Base-by-base conservation (phyloP, 2,113 vertebrate species). In the Apodemus sylvaticus region DNA sequence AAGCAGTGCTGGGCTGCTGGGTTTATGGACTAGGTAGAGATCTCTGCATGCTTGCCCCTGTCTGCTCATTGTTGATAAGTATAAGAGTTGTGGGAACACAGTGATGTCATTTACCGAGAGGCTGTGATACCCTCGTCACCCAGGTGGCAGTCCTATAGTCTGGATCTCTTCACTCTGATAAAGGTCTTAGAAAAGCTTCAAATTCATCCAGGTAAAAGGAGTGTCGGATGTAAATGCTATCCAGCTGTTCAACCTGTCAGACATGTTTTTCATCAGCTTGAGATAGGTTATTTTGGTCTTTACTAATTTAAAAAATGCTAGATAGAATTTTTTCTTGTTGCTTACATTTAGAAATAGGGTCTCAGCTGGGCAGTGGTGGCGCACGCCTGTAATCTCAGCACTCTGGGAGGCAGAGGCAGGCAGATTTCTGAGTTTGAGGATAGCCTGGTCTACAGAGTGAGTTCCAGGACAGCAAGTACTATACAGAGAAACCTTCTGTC, bases 281-380 rank as follows among this genome's bases (percentile, higher is more conserved):
- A 68, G 24, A 48, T 62, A 73, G 53, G 45, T 91, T 73, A 86
- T 92, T 89, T 66, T 22, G 14, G 62, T 5, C 53, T 39, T 95
- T 89, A 51, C 58, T 81, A 64, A 64, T 45, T 86, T 79, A 24
- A 88, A 94, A 96, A 95, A 42, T 48, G 17, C 39, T 92, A 51
- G 19, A 10, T 90, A 60, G 64, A 26, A 64, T 76, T 55, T 87
- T 73, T 70, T 90, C 39, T 86, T 68, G 39, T 68, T 68, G 39
- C 17, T 86, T 62, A 29, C 34, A 48, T 68, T n/a, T n/a, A n/a
- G n/a, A n/a, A n/a, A n/a, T n/a, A n/a, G n/a, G n/a, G n/a, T n/a
- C n/a, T n/a, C n/a, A n/a, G n/a, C n/a, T n/a, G n/a, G n/a, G n/a
- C n/a, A n/a, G n/a, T n/a, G n/a, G n/a, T n/a, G n/a, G n/a, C n/a